phyloP scores from a whole-genome alignment of 1,140 invertebrate species.

The Reticulitermes speratus region DNA sequence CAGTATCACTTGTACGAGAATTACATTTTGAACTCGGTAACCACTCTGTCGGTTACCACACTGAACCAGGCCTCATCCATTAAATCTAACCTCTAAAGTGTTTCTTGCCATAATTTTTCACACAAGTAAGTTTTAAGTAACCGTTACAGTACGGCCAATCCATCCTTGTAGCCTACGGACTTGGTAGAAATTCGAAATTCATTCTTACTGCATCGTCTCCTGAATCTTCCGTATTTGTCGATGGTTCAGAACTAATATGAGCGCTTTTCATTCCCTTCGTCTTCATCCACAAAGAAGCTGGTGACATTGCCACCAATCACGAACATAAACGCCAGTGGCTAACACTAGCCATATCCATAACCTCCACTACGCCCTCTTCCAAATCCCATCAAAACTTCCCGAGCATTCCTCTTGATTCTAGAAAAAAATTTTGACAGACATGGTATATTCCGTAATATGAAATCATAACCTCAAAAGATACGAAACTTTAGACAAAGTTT shows the following conservation, averaged over 20 bases:
- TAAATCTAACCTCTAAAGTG: constrained; percentile 6
- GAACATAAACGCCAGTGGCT: background rate
- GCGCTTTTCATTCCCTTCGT: constrained; percentile 36
- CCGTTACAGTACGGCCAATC: background rate
- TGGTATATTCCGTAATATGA: too few species aligned
- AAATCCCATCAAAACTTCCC: too few species aligned
- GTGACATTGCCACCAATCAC: constrained; percentile 17
- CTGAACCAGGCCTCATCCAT: background rate
- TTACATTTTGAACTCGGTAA: too few species aligned
- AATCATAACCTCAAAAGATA: too few species aligned
- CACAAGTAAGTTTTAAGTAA: constrained; percentile 2
- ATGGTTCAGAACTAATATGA: constrained; percentile 37
- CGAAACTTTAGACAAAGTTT: too few species aligned
- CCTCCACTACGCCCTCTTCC: background rate
- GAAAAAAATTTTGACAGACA: too few species aligned
- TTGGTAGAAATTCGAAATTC: background rate
- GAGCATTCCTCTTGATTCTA: too few species aligned
- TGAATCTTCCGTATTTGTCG: constrained; percentile 45
- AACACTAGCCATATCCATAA: background rate
- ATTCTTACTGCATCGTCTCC: constrained; percentile 46
- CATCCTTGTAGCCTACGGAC: background rate
- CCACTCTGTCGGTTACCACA: too few species aligned
- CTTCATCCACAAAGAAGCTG: constrained; percentile 24
- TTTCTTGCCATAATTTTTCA: constrained; percentile 9
- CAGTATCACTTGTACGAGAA: too few species aligned